phyloP scores from a whole-genome alignment of 1,140 invertebrate genomes.

The Periplaneta americana region DNA sequence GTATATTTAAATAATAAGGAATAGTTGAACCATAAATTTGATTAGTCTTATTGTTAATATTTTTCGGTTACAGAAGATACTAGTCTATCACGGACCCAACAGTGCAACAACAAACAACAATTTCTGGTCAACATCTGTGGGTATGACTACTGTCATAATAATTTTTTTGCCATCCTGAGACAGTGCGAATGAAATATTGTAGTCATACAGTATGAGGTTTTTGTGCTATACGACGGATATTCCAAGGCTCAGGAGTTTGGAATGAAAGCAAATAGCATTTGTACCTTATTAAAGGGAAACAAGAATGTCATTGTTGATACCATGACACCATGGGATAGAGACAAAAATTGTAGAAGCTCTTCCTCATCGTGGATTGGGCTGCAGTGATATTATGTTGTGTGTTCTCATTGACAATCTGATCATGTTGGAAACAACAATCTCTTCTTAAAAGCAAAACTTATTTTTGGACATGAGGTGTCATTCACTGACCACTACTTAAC shows the following conservation, averaged over 20 bases:
- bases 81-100: too few species aligned
- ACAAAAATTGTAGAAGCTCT: conserved; percentile 42
- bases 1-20: too few species aligned
- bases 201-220: conserved; percentile 23
- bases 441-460: conserved; percentile 80
- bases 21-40: too few species aligned
- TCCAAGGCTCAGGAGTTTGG: conserved; percentile 39
- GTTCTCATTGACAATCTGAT: conserved; percentile 89
- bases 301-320: conserved; percentile 81
- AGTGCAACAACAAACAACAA: too few species aligned
- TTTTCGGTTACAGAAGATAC: too few species aligned
- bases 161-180: too few species aligned
- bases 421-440: conserved; percentile 93
- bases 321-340: conserved; percentile 83
- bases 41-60: too few species aligned
- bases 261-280: conserved; percentile 77
- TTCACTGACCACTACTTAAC: conserved; percentile 54
- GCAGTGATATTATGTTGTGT: conserved; percentile 72
- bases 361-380: conserved; percentile 17
- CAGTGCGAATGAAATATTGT: too few species aligned
- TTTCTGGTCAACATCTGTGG: too few species aligned
- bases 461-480: conserved; percentile 75
- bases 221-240: conserved; percentile 52
- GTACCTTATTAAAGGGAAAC: conserved; percentile 66
- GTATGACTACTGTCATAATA: too few species aligned